Percentiles rank a stretch among this genome's conserved stretches.
These are phyloP conservation scores for western clawed frog (Xenopus tropicalis) DNA, from an alignment of 2,113 vertebrate genomes.

Conservation along the genomic window DNA sequence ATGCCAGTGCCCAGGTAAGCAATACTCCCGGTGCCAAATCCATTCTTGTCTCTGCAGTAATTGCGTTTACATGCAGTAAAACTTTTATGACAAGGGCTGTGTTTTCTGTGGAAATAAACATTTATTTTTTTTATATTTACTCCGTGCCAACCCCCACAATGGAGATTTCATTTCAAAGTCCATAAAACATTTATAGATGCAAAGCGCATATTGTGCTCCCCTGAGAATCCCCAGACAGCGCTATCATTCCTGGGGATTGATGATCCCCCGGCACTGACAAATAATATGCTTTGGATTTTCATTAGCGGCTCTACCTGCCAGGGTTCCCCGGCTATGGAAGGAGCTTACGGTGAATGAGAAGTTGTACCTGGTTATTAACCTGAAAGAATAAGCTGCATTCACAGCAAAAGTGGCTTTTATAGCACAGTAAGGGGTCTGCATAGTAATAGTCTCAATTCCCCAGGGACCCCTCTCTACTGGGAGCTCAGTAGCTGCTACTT, in stretches of 20 bases:
- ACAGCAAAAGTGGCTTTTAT: too few relatives aligned
- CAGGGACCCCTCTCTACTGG: too few relatives aligned
- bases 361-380: too few relatives aligned
- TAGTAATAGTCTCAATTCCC: too few relatives aligned
- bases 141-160: constrained; percentile 7
- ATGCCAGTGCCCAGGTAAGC: too few relatives aligned
- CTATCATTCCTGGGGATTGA: neutral
- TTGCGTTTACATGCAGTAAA: constrained; percentile 21
- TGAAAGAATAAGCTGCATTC: too few relatives aligned
- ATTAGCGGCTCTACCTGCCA: too few relatives aligned
- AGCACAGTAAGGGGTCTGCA: too few relatives aligned
- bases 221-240: neutral
- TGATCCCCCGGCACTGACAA: neutral
- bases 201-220: neutral
- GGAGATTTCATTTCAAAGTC: constrained; percentile 1
- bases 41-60: neutral
- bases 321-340: too few relatives aligned
- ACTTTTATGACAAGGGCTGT: constrained; percentile 17
- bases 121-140: constrained; percentile 25
- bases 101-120: constrained; percentile 23
- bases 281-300: too few relatives aligned
- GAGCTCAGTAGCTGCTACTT: too few relatives aligned
- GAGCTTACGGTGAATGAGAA: too few relatives aligned
- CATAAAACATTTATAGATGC: constrained; percentile 32
- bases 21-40: neutral